Percentiles rank a stretch among this genome's conserved stretches.
phyloP scores from a whole-genome alignment of 1,140 invertebrate genomes.

The Bombus waltoni region DNA sequence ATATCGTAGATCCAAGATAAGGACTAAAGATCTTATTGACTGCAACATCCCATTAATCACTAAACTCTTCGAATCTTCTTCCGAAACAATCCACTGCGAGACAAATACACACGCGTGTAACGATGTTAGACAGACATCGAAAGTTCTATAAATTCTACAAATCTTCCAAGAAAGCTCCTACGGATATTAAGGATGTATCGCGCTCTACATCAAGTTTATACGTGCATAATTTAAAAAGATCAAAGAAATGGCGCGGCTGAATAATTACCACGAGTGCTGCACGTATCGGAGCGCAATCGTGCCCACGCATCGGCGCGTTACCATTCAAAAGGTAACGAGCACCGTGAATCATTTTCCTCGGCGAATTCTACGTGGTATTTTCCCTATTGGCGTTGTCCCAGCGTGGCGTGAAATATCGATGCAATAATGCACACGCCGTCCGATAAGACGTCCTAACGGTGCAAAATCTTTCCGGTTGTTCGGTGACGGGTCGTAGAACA shows the following conservation, averaged over 20 bases:
- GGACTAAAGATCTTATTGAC: no score
- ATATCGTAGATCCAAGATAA: no score
- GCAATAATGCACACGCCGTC: constrained; percentile 3
- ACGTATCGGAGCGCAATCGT: background rate
- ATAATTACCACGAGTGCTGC: background rate
- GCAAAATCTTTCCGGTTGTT: constrained; percentile 28
- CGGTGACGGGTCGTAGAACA: constrained; percentile 25
- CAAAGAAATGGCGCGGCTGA: background rate
- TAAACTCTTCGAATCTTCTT: background rate
- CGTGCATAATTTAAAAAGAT: background rate
- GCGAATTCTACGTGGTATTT: constrained; percentile 1
- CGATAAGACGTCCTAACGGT: constrained; percentile 49
- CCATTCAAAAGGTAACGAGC: background rate
- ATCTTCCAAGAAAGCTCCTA: background rate
- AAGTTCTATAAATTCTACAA: background rate
- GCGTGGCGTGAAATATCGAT: constrained; percentile 28
- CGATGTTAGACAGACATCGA: background rate
- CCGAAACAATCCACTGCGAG: no score
- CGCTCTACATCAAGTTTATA: no score
- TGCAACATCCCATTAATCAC: no score
- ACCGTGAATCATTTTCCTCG: constrained; percentile 8
- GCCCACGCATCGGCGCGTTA: constrained; percentile 6
- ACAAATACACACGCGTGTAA: background rate
- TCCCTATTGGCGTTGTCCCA: constrained; percentile 29
- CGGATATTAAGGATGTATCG: no score